Evolutionary conservation across 2,797 vertebrate genomes (phyloP).

Genomic region (Tolypeutes matacus): DNA sequence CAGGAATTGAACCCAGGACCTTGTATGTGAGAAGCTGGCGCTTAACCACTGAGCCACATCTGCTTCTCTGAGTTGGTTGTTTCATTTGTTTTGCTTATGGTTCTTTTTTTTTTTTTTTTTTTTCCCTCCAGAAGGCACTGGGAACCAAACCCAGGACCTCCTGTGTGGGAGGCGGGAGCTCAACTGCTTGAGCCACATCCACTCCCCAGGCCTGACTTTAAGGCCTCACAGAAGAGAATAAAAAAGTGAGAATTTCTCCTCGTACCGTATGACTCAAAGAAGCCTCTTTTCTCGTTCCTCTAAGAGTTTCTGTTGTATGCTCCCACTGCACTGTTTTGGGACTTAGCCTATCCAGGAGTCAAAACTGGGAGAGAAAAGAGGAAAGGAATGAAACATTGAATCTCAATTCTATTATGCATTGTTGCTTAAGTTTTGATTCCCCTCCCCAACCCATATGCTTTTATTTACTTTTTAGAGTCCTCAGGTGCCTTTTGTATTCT

Average conservation of each 20-base stretch:
- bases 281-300: not conserved
- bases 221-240: not conserved
- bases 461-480: not conserved
- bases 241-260: not conserved
- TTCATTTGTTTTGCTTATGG: no score
- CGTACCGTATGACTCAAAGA: not conserved
- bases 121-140: no score
- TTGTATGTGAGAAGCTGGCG: no score
- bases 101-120: no score
- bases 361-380: not conserved
- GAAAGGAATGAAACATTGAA: not conserved
- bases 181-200: no score
- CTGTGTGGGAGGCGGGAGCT: no score
- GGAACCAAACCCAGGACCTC: no score
- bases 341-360: not conserved
- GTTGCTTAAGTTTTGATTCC: conserved; percentile 7
- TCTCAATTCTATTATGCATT: not conserved
- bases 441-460: not conserved
- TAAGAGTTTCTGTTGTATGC: conserved; percentile 15
- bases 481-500: not conserved
- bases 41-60: no score
- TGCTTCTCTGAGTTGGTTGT: no score
- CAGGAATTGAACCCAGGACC: no score
- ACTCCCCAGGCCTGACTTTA: no score
- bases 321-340: not conserved